Evolutionary conservation across 1,140 invertebrate genomes (phyloP).

Genomic region (Halyomorpha halys): DNA sequence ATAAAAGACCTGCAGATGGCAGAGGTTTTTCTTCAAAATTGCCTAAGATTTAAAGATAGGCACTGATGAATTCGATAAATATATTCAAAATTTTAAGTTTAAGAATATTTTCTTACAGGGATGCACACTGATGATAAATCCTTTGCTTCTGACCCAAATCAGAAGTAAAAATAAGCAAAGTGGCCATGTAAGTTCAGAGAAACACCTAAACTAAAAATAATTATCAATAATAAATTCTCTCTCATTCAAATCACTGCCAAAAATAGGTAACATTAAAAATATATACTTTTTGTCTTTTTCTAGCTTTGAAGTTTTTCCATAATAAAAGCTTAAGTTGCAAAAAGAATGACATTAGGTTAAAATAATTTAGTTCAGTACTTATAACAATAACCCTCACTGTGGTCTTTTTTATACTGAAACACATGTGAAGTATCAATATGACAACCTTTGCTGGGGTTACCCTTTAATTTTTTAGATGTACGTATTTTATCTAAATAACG

Average conservation of each 20-base stretch:
- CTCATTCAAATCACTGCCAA: not conserved
- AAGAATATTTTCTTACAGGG: slow-evolving; percentile 40
- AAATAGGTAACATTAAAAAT: slow-evolving; percentile 18
- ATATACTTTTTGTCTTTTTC: slow-evolving; percentile 42
- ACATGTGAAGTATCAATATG: too few species aligned
- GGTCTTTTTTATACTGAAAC: too few species aligned
- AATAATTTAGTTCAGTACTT: too few species aligned
- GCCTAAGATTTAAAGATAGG: slow-evolving; percentile 36
- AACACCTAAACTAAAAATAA: slow-evolving; percentile 38
- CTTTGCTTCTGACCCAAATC: slow-evolving; percentile 43
- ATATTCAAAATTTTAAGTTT: not conserved
- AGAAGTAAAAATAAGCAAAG: slow-evolving; percentile 47
- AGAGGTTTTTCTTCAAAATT: slow-evolving; percentile 49
- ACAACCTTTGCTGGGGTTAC: too few species aligned
- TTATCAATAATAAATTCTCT: not conserved
- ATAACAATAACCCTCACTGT: too few species aligned
- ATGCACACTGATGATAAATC: slow-evolving; percentile 36
- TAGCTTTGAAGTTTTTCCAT: slow-evolving; percentile 46
- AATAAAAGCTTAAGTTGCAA: slow-evolving; percentile 40
- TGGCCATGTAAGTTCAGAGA: slow-evolving; percentile 47
- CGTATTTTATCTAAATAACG: too few species aligned
- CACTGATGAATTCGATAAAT: not conserved
- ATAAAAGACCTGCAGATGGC: slow-evolving; percentile 46
- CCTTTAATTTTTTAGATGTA: too few species aligned
- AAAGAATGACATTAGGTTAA: slow-evolving; percentile 30